Evolutionary conservation across 2,888 invertebrate genomes (phyloP).

Genomic region (Lampropteryx suffumata): DNA sequence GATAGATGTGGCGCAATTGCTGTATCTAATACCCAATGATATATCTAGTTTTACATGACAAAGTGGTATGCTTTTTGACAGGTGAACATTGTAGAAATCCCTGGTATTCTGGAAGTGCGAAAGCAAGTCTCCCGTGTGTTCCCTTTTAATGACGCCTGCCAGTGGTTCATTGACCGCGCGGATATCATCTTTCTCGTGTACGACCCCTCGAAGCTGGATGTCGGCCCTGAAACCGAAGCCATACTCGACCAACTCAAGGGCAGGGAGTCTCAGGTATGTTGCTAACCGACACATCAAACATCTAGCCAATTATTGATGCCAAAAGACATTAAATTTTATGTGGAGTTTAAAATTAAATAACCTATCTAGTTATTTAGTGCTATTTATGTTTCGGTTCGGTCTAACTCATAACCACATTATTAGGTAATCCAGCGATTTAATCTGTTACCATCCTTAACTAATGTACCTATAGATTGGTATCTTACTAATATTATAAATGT

Average conservation of each 20-base stretch:
- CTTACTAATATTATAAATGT: too few species aligned
- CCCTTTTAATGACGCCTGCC: slow-evolving; percentile 97
- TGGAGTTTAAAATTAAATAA: too few species aligned
- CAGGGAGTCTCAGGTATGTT: slow-evolving; percentile 89
- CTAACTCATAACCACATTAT: too few species aligned
- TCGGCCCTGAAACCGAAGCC: slow-evolving; percentile 96
- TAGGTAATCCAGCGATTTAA: too few species aligned
- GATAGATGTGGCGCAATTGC: too few species aligned
- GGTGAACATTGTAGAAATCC: slow-evolving; percentile 98
- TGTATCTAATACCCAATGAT: too few species aligned
- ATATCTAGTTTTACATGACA: too few species aligned
- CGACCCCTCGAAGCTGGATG: slow-evolving; percentile 97
- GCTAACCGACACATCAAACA: not conserved
- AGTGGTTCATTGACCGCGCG: slow-evolving; percentile 98
- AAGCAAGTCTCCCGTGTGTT: slow-evolving; percentile 96
- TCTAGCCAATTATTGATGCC: not conserved
- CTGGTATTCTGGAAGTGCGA: slow-evolving; percentile 96
- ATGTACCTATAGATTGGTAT: too few species aligned
- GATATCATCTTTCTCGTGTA: slow-evolving; percentile 97
- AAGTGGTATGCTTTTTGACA: slow-evolving; percentile 61
- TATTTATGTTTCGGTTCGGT: too few species aligned
- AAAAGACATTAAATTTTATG: slow-evolving; percentile 8
- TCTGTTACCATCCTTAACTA: too few species aligned
- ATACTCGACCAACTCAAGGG: slow-evolving; percentile 97
- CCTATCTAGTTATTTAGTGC: too few species aligned